Evolutionary conservation across 2,888 invertebrate species (phyloP), one percentile per base, ranked within the genome.

Genomic region (Blastobasis lacticolella): DNA sequence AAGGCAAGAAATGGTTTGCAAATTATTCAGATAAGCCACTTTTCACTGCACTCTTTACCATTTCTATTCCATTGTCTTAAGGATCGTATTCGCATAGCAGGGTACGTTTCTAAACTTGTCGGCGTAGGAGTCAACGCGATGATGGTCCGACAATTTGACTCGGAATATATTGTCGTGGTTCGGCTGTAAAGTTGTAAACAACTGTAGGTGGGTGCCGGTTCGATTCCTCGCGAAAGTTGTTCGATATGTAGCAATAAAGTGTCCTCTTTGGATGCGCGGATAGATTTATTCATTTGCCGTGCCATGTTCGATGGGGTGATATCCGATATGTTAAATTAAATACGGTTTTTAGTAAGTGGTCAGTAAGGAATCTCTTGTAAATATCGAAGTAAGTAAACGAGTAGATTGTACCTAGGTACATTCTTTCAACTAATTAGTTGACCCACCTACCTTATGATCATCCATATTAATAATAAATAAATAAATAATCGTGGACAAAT

Each of bases 141-240:
- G 83, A 83, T 80, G 76, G 74, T 70, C 41, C 45, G 80, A 82
- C 83, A 79, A 82, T 85, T 84, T 80, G 79, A 82, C 79, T 74
- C 71, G 67, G 66, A 84, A 85, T 81, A 81, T 84, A 84, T 84
- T 71, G 81, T 69, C 63, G 57, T 66, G 69, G 71, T 66, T 57
- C 58, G 63, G 75, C 47, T 54, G 46, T 51, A 38, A 50, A 49
- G 51, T 67, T 81, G 81, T 82, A 81, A 85, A 85, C 82, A 84
- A 74, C 72, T 65, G 75, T 76, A 76, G 78, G 81, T 78, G 77
- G 75, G 67, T 73, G 67, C 64, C 58, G 67, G 76, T 82, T 83
- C 75, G 77, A 74, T 69, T 75, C 81, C 67, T 67, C 64, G 67
- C 61, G 69, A 70, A 69, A 69, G 71, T 74, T 78, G 74, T 73